Percentiles rank a stretch among this genome's conserved stretches.
Evolutionary conservation across 2,797 vertebrate genomes (phyloP).

Genomic region (Poecilia wingei): DNA sequence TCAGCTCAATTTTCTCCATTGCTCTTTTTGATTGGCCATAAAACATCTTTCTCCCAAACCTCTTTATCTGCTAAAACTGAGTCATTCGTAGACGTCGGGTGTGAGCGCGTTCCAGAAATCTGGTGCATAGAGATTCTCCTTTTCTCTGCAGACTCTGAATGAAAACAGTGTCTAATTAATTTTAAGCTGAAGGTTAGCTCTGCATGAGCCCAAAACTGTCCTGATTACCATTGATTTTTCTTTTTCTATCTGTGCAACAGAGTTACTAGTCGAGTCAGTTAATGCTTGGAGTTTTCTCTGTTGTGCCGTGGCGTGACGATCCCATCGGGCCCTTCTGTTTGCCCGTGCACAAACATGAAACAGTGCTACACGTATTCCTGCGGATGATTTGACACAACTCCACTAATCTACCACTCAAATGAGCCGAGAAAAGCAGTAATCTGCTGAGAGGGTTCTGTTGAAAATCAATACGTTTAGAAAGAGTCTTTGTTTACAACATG

Average conservation of each 20-base stretch:
- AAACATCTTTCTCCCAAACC: conserved; percentile 15
- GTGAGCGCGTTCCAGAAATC: conserved; percentile 21
- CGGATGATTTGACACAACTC: neutral
- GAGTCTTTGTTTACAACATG: neutral
- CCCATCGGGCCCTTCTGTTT: conserved; percentile 2
- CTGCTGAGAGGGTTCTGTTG: neutral
- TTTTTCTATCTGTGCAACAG: neutral
- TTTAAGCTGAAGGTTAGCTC: conserved; percentile 26
- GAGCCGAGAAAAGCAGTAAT: neutral
- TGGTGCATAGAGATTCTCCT: conserved; percentile 3
- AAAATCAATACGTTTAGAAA: neutral
- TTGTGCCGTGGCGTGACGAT: neutral
- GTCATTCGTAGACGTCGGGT: conserved; percentile 15
- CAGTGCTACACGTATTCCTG: neutral
- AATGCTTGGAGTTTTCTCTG: neutral
- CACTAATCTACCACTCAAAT: neutral
- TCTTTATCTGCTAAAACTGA: conserved; percentile 12
- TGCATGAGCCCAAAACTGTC: conserved; percentile 14
- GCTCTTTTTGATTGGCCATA: conserved; percentile 20
- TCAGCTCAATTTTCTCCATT: conserved; percentile 28
- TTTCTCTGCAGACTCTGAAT: conserved; percentile 29
- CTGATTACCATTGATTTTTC: conserved; percentile 7
- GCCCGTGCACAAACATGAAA: neutral
- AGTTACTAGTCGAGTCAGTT: conserved; percentile 10
- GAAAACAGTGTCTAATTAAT: conserved; percentile 34